Evolutionary conservation across 2,888 invertebrate genomes (phyloP), one percentile per base, ranked within the genome.

Genomic region (Stenotaenia linearis): DNA sequence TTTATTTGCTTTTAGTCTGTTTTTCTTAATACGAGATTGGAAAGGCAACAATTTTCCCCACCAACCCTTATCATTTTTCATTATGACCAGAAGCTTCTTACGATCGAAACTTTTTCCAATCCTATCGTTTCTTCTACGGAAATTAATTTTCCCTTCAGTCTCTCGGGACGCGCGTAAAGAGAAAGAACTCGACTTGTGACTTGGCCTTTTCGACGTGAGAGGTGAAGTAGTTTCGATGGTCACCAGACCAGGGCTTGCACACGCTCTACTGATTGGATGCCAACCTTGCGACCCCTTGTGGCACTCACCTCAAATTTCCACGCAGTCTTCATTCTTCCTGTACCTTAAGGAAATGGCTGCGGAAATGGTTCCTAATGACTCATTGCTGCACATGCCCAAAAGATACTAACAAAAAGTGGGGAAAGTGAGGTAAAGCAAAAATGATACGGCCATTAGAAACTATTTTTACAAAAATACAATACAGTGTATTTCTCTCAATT

Each of bases 311-410:
- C 69, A 69, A 69, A 69, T 69, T 69, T 69, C 69, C 69, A 69
- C 69, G 28, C 69, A 25, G 69, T 69, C 69, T 69, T 69, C 69
- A 69, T 69, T 69, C 69, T 69, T 69, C 69, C 69, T 69, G 69
- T 28, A 69, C 69, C 28, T 1, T 28, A 69, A 69, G 69, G 69
- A 69, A 69, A 69, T 69, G 69, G 69, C 69, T 69, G 28, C 69
- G 69, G 69, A 69, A 69, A 69, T 69, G 69, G 69, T 69, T 69
- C 69, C 69, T 69, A 69, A 69, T 69, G 69, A 69, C 69, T 69
- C 69, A 69, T 6, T 69, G 69, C 69, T 3, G 69, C 69, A 69
- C 69, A 69, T n/a, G 69, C 23, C 25, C n/a, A 12, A 50, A 25
- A 23, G 28, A 28, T 28, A 7, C 12, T 28, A 28, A 25, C 25